phyloP scores from a whole-genome alignment of 2,888 invertebrate species.

The Cistogaster globosa region DNA sequence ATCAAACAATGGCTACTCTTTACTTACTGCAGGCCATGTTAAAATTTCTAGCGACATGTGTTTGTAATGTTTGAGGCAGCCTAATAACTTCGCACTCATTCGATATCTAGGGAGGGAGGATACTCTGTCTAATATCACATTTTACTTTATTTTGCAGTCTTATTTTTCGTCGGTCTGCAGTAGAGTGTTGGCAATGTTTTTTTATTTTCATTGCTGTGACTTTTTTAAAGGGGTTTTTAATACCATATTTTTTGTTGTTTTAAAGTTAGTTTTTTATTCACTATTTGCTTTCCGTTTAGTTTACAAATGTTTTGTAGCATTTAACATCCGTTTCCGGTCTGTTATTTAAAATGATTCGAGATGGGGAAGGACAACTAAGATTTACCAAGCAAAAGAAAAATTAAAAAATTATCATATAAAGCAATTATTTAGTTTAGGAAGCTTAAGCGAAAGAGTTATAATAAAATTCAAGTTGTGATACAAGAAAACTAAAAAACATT shows the following conservation, averaged over 20 bases:
- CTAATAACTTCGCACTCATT: slow-evolving; percentile 1
- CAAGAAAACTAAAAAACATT: too few species aligned
- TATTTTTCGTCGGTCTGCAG: background rate
- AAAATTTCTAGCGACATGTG: slow-evolving; percentile 20
- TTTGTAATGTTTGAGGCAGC: slow-evolving; percentile 2
- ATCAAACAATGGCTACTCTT: background rate
- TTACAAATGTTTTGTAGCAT: slow-evolving; percentile 50
- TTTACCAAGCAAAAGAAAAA: too few species aligned
- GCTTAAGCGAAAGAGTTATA: too few species aligned
- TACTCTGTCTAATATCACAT: background rate
- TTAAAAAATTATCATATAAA: too few species aligned
- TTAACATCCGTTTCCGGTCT: slow-evolving; percentile 55
- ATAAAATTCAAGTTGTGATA: too few species aligned
- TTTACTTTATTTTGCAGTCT: background rate
- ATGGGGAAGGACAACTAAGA: slow-evolving; percentile 5
- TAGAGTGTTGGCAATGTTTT: background rate
- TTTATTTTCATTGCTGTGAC: slow-evolving; percentile 10
- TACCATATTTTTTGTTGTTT: background rate
- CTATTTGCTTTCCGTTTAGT: background rate
- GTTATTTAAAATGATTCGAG: background rate
- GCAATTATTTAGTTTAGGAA: too few species aligned
- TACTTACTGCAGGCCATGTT: background rate
- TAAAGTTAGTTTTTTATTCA: background rate
- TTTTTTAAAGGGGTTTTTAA: slow-evolving; percentile 16
- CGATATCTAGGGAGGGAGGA: background rate